These are phyloP conservation scores for Temnothorax unifasciatus DNA, from an alignment of 2,888 invertebrate species.

Conservation along the genomic window DNA sequence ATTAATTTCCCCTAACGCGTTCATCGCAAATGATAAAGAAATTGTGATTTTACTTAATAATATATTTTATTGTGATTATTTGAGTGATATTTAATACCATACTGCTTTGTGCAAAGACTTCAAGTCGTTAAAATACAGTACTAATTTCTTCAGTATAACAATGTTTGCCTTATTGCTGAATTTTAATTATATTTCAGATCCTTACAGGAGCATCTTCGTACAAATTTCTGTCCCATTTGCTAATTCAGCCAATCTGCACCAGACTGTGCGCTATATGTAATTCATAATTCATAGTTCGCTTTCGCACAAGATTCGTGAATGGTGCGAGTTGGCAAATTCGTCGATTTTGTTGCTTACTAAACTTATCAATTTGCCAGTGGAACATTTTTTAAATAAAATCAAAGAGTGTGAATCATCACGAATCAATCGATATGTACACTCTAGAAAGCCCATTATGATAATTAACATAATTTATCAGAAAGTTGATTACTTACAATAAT, in stretches of 20 bases:
- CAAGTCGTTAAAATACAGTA: conserved; percentile 64
- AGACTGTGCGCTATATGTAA: not conserved
- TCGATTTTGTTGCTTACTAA: not conserved
- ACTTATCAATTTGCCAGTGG: not conserved
- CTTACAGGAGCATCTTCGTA: conserved; percentile 18
- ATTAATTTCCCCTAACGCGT: conserved; percentile 66
- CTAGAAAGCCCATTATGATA: not conserved
- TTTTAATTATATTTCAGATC: conserved; percentile 47
- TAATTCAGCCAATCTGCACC: conserved; percentile 8
- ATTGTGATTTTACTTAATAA: conserved; percentile 72
- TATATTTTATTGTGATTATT: conserved; percentile 67
- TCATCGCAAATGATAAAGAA: conserved; percentile 61
- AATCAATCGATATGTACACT: not conserved
- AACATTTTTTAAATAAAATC: not conserved
- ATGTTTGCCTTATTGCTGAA: conserved; percentile 63
- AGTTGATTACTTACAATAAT: not conserved
- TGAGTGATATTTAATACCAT: conserved; percentile 59
- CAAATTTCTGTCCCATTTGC: conserved; percentile 6
- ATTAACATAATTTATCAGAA: not conserved
- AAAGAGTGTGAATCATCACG: not conserved
- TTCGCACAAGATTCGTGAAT: not conserved
- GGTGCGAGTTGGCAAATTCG: not conserved
- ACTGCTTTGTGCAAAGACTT: conserved; percentile 69
- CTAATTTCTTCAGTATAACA: conserved; percentile 65
- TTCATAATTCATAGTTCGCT: not conserved